A percentile compares a stretch with the other conserved stretches of the same genome.
Evolutionary conservation across 1,140 invertebrate species (phyloP).

Genomic region (Drosophila aff.): DNA sequence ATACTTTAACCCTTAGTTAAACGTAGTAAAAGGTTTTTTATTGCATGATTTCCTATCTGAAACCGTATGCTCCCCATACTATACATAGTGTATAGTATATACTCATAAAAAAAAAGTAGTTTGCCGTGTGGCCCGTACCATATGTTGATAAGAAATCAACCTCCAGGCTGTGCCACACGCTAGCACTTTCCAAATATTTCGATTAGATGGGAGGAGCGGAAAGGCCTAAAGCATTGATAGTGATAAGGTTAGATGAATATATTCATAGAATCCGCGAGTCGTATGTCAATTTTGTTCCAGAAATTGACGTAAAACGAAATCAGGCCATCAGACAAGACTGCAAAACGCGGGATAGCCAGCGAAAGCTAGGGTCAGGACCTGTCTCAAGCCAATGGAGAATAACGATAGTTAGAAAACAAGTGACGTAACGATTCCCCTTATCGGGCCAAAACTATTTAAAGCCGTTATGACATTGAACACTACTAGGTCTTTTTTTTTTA

Average conservation of each 20-base stretch:
- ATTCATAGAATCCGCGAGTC: background rate
- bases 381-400: background rate
- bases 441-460: constrained; percentile 35
- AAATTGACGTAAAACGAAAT: constrained; percentile 46
- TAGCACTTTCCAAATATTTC: constrained; percentile 45
- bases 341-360: constrained; percentile 14
- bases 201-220: constrained; percentile 40
- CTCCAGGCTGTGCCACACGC: constrained; percentile 42
- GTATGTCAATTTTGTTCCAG: background rate
- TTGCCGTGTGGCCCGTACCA: constrained; percentile 9
- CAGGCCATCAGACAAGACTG: constrained; percentile 39
- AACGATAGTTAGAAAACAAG: constrained; percentile 23
- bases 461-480: constrained; percentile 34
- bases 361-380: constrained; percentile 22
- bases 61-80: constrained; percentile 2
- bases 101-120: constrained; percentile 22
- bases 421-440: constrained; percentile 30
- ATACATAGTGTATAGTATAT: background rate
- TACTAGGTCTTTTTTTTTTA: background rate
- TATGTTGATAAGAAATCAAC: constrained; percentile 32
- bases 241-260: constrained; percentile 36
- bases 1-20: background rate
- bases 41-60: background rate
- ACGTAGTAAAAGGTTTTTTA: background rate
- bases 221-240: constrained; percentile 4